Base-by-base conservation (phyloP, 1,140 invertebrate genomes). In the Micrasema minimum region DNA sequence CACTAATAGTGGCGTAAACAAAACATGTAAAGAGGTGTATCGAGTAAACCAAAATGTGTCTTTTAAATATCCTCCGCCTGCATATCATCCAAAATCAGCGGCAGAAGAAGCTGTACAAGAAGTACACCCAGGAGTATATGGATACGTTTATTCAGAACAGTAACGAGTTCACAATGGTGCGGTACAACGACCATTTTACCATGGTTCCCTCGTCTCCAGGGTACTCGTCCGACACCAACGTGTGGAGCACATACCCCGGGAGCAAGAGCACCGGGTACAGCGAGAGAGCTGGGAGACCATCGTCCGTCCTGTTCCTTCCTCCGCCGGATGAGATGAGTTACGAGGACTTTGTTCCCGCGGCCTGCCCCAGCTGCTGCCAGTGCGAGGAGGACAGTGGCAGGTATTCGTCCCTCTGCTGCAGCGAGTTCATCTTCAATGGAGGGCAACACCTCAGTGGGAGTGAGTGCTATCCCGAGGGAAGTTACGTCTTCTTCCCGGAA, bases 101-200 rank as follows among this genome's bases (percentile, higher is more conserved):
- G 7, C 83, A 85, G 76, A 85, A 85, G 77, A 77, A 81, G 20
- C 76, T 85, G n/a, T 85, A 83, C 71, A 85, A 83, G 75, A 81
- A 83, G 71, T 85, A 85, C 66, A 81, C 82, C 77, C 81, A 83
- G 51, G 82, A 83, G 65, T 72, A 83, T 43, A 77, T 81, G 10
- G 81, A 82, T 4, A 81, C 82, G 0, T 83, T 82, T 80, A 80
- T 66, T 78, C 59, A 46, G 7, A 64, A 45, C 14, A 14, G 9
- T 2, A 61, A 70, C 31, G 67, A 74, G 53, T 51, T 61, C 14
- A 55, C 61, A 1, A 61, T 48, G 53, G 43, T 66, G 18, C 20
- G 66, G 23, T 75, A 75, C 35, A 65, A 65, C 9, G 69, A 75
- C n/a, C 69, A 75, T 41, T 74, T 74, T 31, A 67, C 64, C 0